Percentiles rank a stretch among this genome's conserved stretches.
Evolutionary conservation across 92 coral and sea anemone species (phyloP).

Genomic region (Siderastrea radians): DNA sequence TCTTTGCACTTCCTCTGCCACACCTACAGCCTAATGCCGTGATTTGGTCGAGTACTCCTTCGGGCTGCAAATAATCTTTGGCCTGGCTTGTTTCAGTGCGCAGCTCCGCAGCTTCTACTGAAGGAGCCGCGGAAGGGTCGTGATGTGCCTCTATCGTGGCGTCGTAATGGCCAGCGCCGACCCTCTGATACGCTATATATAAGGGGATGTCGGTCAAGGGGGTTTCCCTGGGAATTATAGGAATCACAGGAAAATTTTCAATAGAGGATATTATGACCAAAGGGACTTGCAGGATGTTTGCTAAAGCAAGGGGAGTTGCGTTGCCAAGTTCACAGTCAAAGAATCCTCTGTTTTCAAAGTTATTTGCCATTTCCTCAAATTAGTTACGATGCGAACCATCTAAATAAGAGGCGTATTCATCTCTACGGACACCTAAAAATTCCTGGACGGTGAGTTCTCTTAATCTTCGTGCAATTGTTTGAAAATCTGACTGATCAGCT

Average conservation of each 20-base stretch:
- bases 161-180: conserved; percentile 42
- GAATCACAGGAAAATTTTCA: conserved; percentile 50
- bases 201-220: conserved; percentile 30
- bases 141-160: conserved; percentile 37
- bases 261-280: conserved; percentile 34
- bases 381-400: background rate
- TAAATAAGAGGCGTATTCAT: background rate
- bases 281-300: conserved; percentile 16
- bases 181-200: conserved; percentile 31
- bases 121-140: conserved; percentile 1
- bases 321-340: conserved; percentile 47
- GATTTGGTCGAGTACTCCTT: background rate
- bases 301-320: conserved; percentile 33
- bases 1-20: conserved; percentile 52
- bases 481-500: conserved; percentile 9
- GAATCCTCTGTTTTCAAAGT: background rate
- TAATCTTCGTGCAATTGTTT: background rate
- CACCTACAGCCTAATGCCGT: conserved; percentile 40
- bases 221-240: conserved; percentile 39
- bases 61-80: conserved; percentile 21
- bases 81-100: conserved; percentile 1
- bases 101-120: background rate
- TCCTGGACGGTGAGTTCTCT: conserved; percentile 1
- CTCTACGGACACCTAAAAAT: background rate
- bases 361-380: conserved; percentile 1